Percentiles rank a stretch among this genome's conserved stretches.
Conservation (phyloP, 2,888 invertebrate species). For the Aleiodes leptofemur region DNA sequence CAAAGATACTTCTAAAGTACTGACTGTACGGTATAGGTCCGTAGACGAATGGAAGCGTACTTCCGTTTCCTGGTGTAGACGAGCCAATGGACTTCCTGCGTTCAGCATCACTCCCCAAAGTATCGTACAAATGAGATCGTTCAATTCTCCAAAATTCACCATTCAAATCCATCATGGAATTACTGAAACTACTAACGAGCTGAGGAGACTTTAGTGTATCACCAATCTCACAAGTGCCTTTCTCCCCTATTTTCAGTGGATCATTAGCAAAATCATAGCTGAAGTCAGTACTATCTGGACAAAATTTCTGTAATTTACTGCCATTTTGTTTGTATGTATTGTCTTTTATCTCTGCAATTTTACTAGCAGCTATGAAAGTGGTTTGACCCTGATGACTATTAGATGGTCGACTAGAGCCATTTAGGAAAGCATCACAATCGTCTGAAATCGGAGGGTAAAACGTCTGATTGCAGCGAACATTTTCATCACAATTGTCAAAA, state of each 20-base stretch:
- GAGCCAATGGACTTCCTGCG: constrained; percentile 58
- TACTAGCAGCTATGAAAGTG: too few relatives aligned
- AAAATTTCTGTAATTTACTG: too few relatives aligned
- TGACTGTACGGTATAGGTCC: constrained; percentile 87
- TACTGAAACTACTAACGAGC: constrained; percentile 66
- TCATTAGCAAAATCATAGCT: neutral
- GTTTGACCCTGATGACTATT: too few relatives aligned
- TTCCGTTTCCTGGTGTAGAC: constrained; percentile 69
- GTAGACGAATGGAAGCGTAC: constrained; percentile 84
- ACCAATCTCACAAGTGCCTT: neutral
- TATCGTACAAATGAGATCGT: constrained; percentile 37
- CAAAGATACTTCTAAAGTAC: constrained; percentile 73
- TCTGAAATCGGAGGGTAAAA: too few relatives aligned
- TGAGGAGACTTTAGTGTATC: constrained; percentile 66
- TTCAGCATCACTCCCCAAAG: constrained; percentile 45
- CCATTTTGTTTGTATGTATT: too few relatives aligned
- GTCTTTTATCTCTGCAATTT: too few relatives aligned
- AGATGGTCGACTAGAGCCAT: too few relatives aligned
- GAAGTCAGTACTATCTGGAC: neutral
- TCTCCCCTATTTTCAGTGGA: neutral
- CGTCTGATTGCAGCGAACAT: too few relatives aligned
- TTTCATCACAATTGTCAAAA: too few relatives aligned
- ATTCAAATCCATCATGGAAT: constrained; percentile 60
- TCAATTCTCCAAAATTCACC: constrained; percentile 36
- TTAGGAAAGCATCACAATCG: too few relatives aligned